Percentiles rank a stretch among this genome's conserved stretches.
Evolutionary conservation across 2,888 invertebrate species (phyloP).

Genomic region (Agrotis puta): DNA sequence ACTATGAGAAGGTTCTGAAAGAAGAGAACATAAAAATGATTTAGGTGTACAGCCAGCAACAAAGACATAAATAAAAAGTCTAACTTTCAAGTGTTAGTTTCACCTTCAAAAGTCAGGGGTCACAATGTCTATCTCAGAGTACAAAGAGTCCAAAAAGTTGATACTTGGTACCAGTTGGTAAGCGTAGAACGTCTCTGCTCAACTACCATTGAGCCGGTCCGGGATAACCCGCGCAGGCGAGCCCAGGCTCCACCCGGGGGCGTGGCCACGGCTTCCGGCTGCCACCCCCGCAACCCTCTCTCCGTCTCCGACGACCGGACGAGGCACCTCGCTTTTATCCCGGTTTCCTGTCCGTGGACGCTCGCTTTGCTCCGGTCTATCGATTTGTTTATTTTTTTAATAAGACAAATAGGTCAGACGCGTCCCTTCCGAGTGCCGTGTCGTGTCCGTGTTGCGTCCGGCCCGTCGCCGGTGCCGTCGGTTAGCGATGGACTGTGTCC

Average conservation of each 20-base stretch:
- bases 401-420: conserved; percentile 82
- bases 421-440: conserved; percentile 78
- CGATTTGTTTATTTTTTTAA: conserved; percentile 90
- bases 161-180: conserved; percentile 41
- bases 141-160: conserved; percentile 56
- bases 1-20: background rate
- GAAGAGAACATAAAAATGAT: conserved; percentile 6
- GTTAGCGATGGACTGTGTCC: conserved; percentile 66
- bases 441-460: conserved; percentile 67
- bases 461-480: conserved; percentile 65
- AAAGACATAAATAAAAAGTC: conserved; percentile 22
- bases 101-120: conserved; percentile 51
- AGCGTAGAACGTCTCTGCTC: conserved; percentile 36
- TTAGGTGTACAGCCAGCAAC: conserved; percentile 5
- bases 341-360: conserved; percentile 89
- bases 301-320: conserved; percentile 76
- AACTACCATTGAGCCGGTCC: conserved; percentile 53
- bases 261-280: conserved; percentile 69
- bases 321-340: conserved; percentile 88
- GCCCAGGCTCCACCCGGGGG: conserved; percentile 73
- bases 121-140: conserved; percentile 34
- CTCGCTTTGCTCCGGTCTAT: conserved; percentile 87
- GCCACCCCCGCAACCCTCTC: conserved; percentile 65
- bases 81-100: conserved; percentile 48
- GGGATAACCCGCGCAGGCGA: conserved; percentile 73